phyloP scores from a whole-genome alignment of 2,113 vertebrate species.

The Chelonoidis abingdonii region DNA sequence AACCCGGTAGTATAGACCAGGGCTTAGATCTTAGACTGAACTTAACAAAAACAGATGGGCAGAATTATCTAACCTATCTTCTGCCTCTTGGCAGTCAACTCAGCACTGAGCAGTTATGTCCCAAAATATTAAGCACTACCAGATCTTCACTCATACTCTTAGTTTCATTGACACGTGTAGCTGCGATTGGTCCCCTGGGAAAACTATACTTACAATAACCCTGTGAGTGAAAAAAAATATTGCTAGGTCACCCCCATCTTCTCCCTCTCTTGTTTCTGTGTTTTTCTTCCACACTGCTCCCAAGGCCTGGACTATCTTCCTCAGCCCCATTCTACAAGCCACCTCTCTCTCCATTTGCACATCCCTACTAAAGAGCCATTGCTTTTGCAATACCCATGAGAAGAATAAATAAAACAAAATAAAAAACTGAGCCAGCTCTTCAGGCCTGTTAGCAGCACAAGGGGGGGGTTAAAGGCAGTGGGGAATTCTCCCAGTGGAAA shows the following conservation, averaged over 20 bases:
- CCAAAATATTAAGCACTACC: not conserved
- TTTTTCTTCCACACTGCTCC: not conserved
- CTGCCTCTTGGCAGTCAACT: not conserved
- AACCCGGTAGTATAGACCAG: no score
- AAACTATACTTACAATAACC: not conserved
- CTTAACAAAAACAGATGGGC: not conserved
- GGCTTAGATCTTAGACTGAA: not conserved
- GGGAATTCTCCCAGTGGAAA: not conserved
- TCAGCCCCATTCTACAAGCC: not conserved
- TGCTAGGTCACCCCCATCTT: not conserved
- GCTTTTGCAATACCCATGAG: not conserved
- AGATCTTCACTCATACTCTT: not conserved
- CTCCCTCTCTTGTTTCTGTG: not conserved
- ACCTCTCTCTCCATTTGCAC: fast-evolving
- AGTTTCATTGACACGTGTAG: not conserved
- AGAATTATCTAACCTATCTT: not conserved
- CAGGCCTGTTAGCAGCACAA: not conserved
- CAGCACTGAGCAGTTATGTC: not conserved
- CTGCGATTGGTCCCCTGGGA: not conserved
- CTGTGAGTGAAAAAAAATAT: not conserved
- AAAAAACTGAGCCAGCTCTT: not conserved
- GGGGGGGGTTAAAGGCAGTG: not conserved
- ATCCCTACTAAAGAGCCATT: not conserved
- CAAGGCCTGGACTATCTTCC: not conserved
- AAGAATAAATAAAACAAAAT: not conserved